Conservation (phyloP, 2,113 vertebrate genomes). For the Platichthys stellatus region DNA sequence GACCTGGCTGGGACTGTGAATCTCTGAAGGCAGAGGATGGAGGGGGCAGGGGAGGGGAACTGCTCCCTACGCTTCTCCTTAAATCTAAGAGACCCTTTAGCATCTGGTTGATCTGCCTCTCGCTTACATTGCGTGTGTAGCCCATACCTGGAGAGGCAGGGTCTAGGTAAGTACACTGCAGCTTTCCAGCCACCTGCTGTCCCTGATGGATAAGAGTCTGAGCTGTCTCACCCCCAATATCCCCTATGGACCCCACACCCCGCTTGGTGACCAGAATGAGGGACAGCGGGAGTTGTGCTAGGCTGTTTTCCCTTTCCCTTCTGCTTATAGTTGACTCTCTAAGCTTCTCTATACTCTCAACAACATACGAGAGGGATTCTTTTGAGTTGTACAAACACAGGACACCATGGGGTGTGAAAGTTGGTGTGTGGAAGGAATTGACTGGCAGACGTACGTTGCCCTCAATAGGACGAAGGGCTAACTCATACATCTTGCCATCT, state of each 20-base stretch:
- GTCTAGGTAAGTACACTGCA: constrained; percentile 92
- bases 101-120: constrained; percentile 92
- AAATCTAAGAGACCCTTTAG: constrained; percentile 90
- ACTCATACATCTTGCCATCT: constrained; percentile 94
- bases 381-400: constrained; percentile 98
- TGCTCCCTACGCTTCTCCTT: constrained; percentile 84
- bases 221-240: constrained; percentile 91
- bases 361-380: constrained; percentile 93
- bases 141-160: constrained; percentile 89
- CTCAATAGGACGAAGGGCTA: constrained; percentile 93
- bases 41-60: constrained; percentile 76
- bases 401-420: constrained; percentile 94
- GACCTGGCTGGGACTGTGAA: constrained; percentile 76
- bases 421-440: constrained; percentile 95
- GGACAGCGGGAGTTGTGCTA: constrained; percentile 86
- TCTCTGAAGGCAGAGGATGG: constrained; percentile 86
- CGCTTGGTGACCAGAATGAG: constrained; percentile 92
- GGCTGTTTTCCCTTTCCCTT: constrained; percentile 88
- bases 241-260: constrained; percentile 86
- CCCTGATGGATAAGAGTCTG: constrained; percentile 93
- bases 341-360: constrained; percentile 94
- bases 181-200: constrained; percentile 90
- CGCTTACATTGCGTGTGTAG: constrained; percentile 91
- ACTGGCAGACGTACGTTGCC: constrained; percentile 96
- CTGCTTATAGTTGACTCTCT: constrained; percentile 87